These are phyloP conservation scores for Eriosoma lanigerum DNA, from an alignment of 1,140 invertebrate genomes.

Conservation along the genomic window DNA sequence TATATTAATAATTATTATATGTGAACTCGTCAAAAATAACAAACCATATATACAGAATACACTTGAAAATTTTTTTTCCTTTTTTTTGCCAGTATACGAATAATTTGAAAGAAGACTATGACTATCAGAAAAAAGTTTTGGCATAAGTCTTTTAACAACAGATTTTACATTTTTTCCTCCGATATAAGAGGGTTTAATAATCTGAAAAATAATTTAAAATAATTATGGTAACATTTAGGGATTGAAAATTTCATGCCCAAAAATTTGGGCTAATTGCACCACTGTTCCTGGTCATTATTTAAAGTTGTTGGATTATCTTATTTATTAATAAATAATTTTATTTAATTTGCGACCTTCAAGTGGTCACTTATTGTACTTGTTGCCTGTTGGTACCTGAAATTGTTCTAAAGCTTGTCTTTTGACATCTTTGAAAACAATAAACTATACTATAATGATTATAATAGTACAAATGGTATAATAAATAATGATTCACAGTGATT, in stretches of 20 bases:
- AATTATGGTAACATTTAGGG: background rate
- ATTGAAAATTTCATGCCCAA: background rate
- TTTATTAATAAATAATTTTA: too few species aligned
- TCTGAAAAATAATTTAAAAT: background rate
- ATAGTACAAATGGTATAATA: too few species aligned
- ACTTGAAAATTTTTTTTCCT: background rate
- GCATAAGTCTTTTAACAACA: background rate
- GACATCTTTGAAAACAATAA: too few species aligned
- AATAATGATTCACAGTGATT: too few species aligned
- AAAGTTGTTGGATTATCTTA: too few species aligned
- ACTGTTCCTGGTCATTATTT: too few species aligned
- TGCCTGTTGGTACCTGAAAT: background rate
- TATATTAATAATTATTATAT: too few species aligned
- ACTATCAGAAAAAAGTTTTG: background rate
- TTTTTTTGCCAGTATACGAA: background rate
- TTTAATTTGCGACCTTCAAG: too few species aligned
- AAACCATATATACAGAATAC: background rate
- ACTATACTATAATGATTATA: too few species aligned
- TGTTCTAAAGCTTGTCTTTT: background rate
- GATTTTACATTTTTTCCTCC: conserved; percentile 1
- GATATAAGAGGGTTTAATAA: background rate
- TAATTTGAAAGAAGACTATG: background rate
- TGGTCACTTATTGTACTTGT: too few species aligned
- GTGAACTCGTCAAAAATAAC: background rate
- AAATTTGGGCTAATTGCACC: too few species aligned